Percentiles rank a stretch among this genome's conserved stretches.
phyloP scores from a whole-genome alignment of 2,797 vertebrate genomes.

The Lepus townsendii region DNA sequence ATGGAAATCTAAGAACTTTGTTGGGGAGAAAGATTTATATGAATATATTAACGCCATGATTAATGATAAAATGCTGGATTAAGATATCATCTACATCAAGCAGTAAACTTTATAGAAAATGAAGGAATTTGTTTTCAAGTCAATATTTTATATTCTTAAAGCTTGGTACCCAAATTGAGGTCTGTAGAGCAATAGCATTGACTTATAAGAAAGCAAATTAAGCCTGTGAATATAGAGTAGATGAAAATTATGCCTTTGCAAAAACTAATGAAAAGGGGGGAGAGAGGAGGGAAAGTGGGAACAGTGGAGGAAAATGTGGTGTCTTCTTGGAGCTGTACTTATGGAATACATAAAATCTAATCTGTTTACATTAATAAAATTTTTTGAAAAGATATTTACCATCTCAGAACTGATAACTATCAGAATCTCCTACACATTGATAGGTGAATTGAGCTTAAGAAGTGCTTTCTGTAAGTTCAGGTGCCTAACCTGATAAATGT shows the following conservation, averaged over 20 bases:
- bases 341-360: too few species aligned
- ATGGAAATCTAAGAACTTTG: not conserved
- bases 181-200: not conserved
- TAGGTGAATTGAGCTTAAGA: not conserved
- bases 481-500: not conserved
- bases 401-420: not conserved
- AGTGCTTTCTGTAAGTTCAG: not conserved
- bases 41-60: not conserved
- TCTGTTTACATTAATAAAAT: too few species aligned
- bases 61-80: not conserved
- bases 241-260: too few species aligned
- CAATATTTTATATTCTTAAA: not conserved
- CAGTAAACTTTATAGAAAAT: not conserved
- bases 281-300: too few species aligned
- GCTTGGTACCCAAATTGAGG: not conserved
- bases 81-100: not conserved
- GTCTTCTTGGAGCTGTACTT: too few species aligned
- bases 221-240: too few species aligned
- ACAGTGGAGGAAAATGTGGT: too few species aligned
- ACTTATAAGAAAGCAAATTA: not conserved
- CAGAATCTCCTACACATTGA: not conserved
- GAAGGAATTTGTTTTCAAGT: not conserved
- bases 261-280: too few species aligned
- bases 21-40: not conserved
- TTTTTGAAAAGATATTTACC: too few species aligned